These are phyloP conservation scores for Pristiophorus japonicus DNA, from an alignment of 2,113 vertebrate genomes.

Conservation along the genomic window DNA sequence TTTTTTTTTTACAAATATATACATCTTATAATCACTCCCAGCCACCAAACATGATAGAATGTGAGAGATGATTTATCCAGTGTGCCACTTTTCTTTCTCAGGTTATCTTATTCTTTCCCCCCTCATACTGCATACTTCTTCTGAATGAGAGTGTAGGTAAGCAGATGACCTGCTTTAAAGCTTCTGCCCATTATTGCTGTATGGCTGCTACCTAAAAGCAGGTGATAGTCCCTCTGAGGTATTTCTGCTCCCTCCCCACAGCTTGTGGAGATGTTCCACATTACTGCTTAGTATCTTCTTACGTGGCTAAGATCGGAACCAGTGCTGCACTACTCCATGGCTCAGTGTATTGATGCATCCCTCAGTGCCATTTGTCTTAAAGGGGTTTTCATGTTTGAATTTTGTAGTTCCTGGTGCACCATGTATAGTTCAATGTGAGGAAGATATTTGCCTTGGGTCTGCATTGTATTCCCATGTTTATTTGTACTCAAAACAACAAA, in stretches of 20 bases:
- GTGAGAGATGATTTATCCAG: background rate
- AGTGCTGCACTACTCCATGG: background rate
- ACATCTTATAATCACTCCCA: background rate
- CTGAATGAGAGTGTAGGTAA: background rate
- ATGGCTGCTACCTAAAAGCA: too few relatives aligned
- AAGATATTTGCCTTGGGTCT: too few relatives aligned
- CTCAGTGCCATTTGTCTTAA: background rate
- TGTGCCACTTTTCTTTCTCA: background rate
- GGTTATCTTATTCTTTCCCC: background rate
- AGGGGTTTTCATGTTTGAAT: too few relatives aligned
- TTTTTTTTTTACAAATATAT: background rate
- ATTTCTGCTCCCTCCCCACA: too few relatives aligned
- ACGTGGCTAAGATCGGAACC: too few relatives aligned
- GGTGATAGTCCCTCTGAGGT: too few relatives aligned
- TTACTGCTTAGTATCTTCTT: too few relatives aligned
- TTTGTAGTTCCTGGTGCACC: background rate
- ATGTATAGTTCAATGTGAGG: background rate
- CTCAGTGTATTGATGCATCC: background rate
- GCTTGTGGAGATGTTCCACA: too few relatives aligned
- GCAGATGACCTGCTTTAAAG: background rate
- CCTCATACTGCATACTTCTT: background rate
- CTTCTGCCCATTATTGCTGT: too few relatives aligned
- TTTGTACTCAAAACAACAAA: too few relatives aligned
- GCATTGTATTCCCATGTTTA: background rate
- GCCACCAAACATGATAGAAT: background rate